Conservation (phyloP, 2,797 vertebrate genomes). For the Bradypus variegatus region DNA sequence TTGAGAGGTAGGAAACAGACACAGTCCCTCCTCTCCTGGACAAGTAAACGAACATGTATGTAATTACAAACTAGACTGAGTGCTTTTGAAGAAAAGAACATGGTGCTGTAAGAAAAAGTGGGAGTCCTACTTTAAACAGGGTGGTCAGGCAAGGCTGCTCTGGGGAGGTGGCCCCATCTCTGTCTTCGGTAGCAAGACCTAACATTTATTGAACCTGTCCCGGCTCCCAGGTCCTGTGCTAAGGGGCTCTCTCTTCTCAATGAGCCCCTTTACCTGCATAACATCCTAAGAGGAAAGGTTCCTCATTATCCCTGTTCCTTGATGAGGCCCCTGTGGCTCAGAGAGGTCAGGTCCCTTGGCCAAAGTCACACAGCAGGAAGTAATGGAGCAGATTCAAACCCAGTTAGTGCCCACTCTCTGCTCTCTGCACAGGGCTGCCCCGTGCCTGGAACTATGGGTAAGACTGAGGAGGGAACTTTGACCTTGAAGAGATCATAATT, state of each 20-base stretch:
- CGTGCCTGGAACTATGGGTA: background rate
- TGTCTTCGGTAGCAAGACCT: background rate
- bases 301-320: background rate
- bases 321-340: background rate
- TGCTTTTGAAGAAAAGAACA: slow-evolving; percentile 36
- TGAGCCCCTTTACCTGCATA: background rate
- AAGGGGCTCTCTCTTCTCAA: background rate
- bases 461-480: background rate
- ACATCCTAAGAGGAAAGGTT: background rate
- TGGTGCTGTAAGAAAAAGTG: background rate
- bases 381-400: background rate
- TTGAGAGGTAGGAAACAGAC: background rate
- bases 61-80: slow-evolving; percentile 44
- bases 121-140: slow-evolving; percentile 7
- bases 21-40: background rate
- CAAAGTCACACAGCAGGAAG: background rate
- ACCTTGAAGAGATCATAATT: background rate
- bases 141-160: background rate
- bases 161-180: background rate
- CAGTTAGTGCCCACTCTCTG: background rate
- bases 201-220: background rate
- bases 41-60: slow-evolving; percentile 38
- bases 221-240: background rate
- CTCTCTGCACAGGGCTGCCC: background rate
- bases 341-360: background rate